Percentiles rank a stretch among this genome's conserved stretches.
These are phyloP conservation scores for Pachydiplax longipennis DNA, from an alignment of 2,888 invertebrate species.

Conservation along the genomic window DNA sequence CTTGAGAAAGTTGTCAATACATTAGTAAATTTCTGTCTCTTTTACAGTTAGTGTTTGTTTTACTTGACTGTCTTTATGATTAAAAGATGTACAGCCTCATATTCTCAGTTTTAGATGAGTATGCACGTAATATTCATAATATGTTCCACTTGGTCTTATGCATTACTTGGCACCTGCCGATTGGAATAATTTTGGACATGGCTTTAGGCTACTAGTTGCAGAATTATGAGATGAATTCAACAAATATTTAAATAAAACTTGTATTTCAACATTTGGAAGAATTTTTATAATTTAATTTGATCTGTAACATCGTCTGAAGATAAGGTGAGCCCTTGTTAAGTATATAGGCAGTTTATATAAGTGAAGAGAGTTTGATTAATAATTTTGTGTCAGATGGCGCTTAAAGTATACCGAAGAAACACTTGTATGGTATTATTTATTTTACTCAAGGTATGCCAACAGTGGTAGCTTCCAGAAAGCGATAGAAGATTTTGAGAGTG, in stretches of 20 bases:
- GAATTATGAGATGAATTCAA: neutral
- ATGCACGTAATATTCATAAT: neutral
- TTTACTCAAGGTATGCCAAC: conserved; percentile 75
- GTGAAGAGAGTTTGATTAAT: neutral
- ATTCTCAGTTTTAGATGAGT: conserved; percentile 20
- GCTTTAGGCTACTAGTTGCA: conserved; percentile 1
- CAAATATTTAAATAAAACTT: neutral
- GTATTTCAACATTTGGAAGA: neutral
- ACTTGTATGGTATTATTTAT: neutral
- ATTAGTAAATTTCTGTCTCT: no score
- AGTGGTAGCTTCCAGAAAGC: conserved; percentile 93
- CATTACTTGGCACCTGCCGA: conserved; percentile 33
- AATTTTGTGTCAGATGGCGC: no score
- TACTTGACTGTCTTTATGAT: neutral
- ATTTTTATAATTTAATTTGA: neutral
- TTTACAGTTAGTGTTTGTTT: neutral
- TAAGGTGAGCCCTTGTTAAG: neutral
- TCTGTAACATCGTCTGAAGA: neutral
- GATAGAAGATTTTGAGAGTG: conserved; percentile 92
- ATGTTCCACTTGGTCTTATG: neutral
- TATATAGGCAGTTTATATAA: neutral
- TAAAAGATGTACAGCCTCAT: neutral
- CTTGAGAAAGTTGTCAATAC: no score
- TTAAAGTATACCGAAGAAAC: neutral
- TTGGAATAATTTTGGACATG: neutral